Conservation (phyloP, 2,888 invertebrate genomes). For the Argynnis bischoffii region DNA sequence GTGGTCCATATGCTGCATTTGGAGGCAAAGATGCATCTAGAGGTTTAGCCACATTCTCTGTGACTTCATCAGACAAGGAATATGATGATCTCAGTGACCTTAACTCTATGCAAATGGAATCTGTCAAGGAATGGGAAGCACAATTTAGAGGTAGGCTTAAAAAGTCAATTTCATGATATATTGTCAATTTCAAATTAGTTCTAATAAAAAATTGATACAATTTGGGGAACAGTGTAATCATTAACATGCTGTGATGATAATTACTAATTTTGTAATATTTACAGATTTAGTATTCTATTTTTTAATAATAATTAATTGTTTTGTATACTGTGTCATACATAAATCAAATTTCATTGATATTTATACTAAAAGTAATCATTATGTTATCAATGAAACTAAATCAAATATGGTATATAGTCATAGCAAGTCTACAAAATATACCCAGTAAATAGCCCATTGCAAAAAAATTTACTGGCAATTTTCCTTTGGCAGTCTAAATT, state of each 20-base stretch:
- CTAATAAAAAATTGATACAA: not conserved
- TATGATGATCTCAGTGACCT: conserved; percentile 98
- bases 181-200: not conserved
- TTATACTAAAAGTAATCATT: too few relatives aligned
- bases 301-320: too few relatives aligned
- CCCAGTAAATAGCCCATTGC: too few relatives aligned
- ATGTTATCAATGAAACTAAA: too few relatives aligned
- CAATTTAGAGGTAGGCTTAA: conserved; percentile 92
- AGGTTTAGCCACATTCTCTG: conserved; percentile 96
- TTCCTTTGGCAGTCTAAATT: too few relatives aligned
- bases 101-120: conserved; percentile 96
- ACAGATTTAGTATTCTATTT: too few relatives aligned
- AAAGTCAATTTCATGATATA: not conserved
- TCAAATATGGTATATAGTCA: too few relatives aligned
- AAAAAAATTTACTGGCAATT: too few relatives aligned
- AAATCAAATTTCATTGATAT: too few relatives aligned
- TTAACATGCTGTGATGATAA: not conserved
- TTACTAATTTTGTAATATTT: too few relatives aligned
- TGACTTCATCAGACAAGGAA: conserved; percentile 89
- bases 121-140: conserved; percentile 97
- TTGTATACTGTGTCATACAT: too few relatives aligned
- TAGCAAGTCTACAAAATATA: too few relatives aligned
- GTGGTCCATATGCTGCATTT: conserved; percentile 96
- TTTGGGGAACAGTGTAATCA: not conserved
- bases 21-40: conserved; percentile 97